phyloP scores from a whole-genome alignment of 2,888 invertebrate genomes.

The Philereme transversata region DNA sequence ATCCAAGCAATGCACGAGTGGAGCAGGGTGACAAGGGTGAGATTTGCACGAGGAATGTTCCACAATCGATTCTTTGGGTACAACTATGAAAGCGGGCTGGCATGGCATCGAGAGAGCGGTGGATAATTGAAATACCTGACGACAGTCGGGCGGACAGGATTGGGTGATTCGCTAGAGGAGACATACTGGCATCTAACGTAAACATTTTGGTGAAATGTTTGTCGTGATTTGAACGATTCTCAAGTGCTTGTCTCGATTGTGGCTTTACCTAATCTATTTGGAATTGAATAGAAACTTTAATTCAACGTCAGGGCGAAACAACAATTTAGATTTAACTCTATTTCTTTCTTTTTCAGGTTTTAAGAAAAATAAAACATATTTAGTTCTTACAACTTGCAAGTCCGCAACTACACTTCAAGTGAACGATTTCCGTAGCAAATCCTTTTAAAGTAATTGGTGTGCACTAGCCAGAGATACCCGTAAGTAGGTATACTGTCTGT shows the following conservation, averaged over 20 bases:
- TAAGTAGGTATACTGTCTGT: constrained; percentile 29
- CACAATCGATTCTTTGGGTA: constrained; percentile 58
- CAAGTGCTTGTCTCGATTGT: constrained; percentile 1
- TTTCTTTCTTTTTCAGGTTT: background rate
- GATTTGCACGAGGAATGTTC: constrained; percentile 57
- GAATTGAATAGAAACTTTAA: constrained; percentile 12
- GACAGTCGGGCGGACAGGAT: constrained; percentile 47
- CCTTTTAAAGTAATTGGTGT: constrained; percentile 44
- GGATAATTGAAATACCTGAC: constrained; percentile 69
- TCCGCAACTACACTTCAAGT: constrained; percentile 20
- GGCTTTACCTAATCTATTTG: constrained; percentile 4
- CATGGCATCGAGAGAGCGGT: constrained; percentile 48
- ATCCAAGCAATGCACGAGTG: constrained; percentile 43
- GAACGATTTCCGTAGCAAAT: constrained; percentile 38
- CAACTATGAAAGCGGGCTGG: constrained; percentile 42
- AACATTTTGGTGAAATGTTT: constrained; percentile 54
- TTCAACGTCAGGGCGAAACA: background rate
- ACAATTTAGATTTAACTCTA: background rate
- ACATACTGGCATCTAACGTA: constrained; percentile 46
- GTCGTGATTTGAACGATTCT: constrained; percentile 44
- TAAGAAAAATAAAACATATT: constrained; percentile 21
- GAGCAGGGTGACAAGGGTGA: constrained; percentile 53
- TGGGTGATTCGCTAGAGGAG: constrained; percentile 42
- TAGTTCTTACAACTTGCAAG: constrained; percentile 21
- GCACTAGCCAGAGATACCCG: constrained; percentile 35